Conservation (phyloP, 37 sponge, comb jelly and placozoan species). For the Spongia lamella region DNA sequence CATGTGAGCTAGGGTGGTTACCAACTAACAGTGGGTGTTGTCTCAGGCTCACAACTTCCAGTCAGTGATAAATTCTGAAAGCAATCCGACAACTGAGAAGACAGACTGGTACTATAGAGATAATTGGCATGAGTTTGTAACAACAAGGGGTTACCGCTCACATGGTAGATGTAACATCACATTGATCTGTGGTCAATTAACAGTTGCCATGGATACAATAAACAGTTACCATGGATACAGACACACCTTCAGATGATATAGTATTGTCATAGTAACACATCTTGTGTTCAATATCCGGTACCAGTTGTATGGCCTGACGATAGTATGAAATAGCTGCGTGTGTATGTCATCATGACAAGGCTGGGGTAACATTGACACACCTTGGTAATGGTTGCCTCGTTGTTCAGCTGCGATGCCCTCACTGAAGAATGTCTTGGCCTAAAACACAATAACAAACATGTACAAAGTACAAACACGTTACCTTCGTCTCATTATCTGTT, state of each 20-base stretch:
- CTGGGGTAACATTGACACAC: too few species aligned
- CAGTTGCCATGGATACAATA: neutral
- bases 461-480: too few species aligned
- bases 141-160: neutral
- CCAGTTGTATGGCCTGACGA: constrained; percentile 75
- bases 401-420: too few species aligned
- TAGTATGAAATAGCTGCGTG: constrained; percentile 68
- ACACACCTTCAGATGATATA: neutral
- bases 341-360: too few species aligned
- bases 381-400: too few species aligned
- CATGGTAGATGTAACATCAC: neutral
- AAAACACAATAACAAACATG: too few species aligned
- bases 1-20: too few species aligned
- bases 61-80: constrained; percentile 4
- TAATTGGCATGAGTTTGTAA: too few species aligned
- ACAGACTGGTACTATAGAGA: too few species aligned
- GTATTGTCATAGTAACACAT: neutral
- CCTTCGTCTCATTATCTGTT: too few species aligned
- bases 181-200: neutral
- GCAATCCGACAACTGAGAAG: neutral
- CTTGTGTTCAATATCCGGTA: constrained; percentile 69
- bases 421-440: too few species aligned
- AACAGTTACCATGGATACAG: neutral
- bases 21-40: constrained; percentile 1
- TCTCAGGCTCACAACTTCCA: constrained; percentile 4